Base-by-base conservation (phyloP, 37 sponge, comb jelly and placozoan genomes). In the Ianthella basta region DNA sequence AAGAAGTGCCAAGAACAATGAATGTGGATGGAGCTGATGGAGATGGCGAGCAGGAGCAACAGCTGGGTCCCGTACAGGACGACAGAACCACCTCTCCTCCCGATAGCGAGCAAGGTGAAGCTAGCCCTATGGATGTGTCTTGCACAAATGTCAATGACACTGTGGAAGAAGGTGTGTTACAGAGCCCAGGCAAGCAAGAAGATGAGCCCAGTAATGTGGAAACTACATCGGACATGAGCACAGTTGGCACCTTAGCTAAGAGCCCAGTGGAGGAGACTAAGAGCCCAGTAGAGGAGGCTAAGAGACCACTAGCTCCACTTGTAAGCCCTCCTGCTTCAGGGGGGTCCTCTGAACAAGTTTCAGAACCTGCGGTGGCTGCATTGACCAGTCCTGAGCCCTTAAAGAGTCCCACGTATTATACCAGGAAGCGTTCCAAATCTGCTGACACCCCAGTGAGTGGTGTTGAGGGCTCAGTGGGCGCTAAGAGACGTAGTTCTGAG, bases 231-330 rank as follows among this genome's bases (percentile, higher is more conserved):
- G 36, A 36, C 15, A 16, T 24, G 23, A 66, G 12, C 72, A 13
- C 37, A 36, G 18, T 44, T 75, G 78, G 27, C 12, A 64, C 36
- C 6, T 37, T 37, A 21, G 16, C 2, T 75, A 50, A 75, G 54
- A 75, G 78, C 78, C 78, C 5, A 4, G 24, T 5, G 4, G 53
- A 40, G 4, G 78, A 75, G 4, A 24, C 5, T 75, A 24, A 36
- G 44, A 75, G 18, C 78, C 44, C 53, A 21, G 54, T n/a, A 3
- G n/a, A 19, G 20, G 78, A 41, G 21, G n/a, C 37, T 41, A 50
- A 75, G 78, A 75, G 78, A 50, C 78, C 53, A 41, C 54, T 44
- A 19, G 15, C 78, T 10, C 32, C n/a, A 8, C 0, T 36, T 75
- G 1, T 19, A 23, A 75, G 25, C 72, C 72, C 72, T 53, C 10